phyloP scores from a whole-genome alignment of 2,888 invertebrate species.

The Leptinotarsa peninsularis region DNA sequence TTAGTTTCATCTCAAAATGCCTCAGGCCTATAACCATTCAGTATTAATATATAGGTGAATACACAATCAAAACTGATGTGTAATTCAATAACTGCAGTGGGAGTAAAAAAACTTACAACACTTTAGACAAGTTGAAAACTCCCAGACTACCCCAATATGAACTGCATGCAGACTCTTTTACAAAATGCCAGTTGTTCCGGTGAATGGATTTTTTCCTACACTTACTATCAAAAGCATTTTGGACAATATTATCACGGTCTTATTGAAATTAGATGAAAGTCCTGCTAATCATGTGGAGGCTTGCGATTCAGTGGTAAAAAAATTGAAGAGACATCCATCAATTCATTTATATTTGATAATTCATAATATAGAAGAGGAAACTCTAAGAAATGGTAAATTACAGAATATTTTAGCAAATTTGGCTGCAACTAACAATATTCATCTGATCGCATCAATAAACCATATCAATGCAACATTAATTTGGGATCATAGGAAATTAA shows the following conservation, averaged over 20 bases:
- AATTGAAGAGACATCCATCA: constrained; percentile 69
- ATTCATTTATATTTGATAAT: constrained; percentile 81
- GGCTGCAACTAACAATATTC: constrained; percentile 80
- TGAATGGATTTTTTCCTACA: constrained; percentile 95
- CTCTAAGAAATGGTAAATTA: constrained; percentile 81
- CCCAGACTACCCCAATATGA: constrained; percentile 77
- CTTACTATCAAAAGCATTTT: constrained; percentile 85
- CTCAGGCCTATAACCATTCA: too few relatives aligned
- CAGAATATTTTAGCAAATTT: constrained; percentile 83
- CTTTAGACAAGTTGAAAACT: constrained; percentile 79
- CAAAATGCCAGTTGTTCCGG: constrained; percentile 76
- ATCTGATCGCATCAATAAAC: constrained; percentile 90
- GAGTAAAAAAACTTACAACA: constrained; percentile 80
- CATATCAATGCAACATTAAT: constrained; percentile 93
- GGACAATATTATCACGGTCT: constrained; percentile 78
- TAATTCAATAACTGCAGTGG: constrained; percentile 76
- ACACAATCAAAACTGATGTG: constrained; percentile 75
- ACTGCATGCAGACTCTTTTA: constrained; percentile 69
- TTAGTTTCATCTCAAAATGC: too few relatives aligned
- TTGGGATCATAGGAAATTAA: constrained; percentile 89
- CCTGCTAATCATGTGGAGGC: constrained; percentile 76
- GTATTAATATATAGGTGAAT: constrained; percentile 52
- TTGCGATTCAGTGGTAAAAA: constrained; percentile 73
- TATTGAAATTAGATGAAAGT: constrained; percentile 73
- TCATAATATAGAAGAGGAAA: constrained; percentile 91